phyloP scores from a whole-genome alignment of 2,888 invertebrate species.

The Heliconius cydno region DNA sequence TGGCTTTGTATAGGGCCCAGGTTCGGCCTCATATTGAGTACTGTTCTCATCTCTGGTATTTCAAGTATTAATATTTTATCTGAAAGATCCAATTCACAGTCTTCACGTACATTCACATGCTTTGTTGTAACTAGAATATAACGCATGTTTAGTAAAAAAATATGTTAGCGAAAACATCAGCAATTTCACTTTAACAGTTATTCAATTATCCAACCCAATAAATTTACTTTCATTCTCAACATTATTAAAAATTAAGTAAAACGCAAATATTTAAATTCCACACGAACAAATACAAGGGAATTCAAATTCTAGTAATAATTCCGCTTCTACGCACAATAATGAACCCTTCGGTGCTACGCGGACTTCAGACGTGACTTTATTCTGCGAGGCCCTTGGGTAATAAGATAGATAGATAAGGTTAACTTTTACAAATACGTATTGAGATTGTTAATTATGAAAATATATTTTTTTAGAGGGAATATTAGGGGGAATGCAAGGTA shows the following conservation, averaged over 20 bases:
- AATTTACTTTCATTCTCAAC: not conserved
- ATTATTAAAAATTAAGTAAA: not conserved
- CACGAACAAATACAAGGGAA: constrained; percentile 7
- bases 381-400: constrained; percentile 25
- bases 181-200: not conserved
- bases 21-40: too few relatives aligned
- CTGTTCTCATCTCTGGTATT: not conserved
- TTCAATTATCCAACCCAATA: not conserved
- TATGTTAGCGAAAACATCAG: not conserved
- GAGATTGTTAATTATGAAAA: not conserved
- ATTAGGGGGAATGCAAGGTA: too few relatives aligned
- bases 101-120: too few relatives aligned
- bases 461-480: too few relatives aligned
- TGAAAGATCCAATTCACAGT: too few relatives aligned
- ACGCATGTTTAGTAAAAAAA: too few relatives aligned
- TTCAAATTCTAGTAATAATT: constrained; percentile 18
- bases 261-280: not conserved
- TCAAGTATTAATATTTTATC: not conserved
- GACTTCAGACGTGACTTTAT: constrained; percentile 31
- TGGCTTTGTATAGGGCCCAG: too few relatives aligned
- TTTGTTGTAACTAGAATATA: too few relatives aligned
- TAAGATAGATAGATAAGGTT: constrained; percentile 7
- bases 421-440: not conserved
- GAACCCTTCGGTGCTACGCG: constrained; percentile 26
- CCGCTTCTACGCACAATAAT: constrained; percentile 20